Percentiles rank a stretch among this genome's conserved stretches.
Evolutionary conservation across 2,113 vertebrate species (phyloP).

Genomic region (Ammospiza nelsoni): DNA sequence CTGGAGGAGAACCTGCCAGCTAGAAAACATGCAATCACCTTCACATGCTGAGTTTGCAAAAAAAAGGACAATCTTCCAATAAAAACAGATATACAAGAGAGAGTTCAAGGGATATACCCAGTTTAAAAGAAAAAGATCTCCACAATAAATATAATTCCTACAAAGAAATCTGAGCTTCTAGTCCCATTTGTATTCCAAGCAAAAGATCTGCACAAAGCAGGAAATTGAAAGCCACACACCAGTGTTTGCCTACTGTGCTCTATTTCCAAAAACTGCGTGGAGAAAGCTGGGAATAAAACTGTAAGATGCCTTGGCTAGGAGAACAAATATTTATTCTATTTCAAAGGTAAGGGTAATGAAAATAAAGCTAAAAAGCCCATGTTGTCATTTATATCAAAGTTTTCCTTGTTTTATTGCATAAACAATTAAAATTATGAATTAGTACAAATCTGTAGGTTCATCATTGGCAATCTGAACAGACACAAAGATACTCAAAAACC

Average conservation of each 20-base stretch:
- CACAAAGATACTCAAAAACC: conserved; percentile 52
- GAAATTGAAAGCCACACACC: background rate
- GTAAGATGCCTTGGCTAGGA: conserved; percentile 29
- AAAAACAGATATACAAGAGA: background rate
- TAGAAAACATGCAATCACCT: background rate
- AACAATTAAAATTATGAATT: conserved; percentile 69
- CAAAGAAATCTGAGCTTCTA: background rate
- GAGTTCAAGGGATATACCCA: background rate
- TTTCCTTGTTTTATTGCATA: conserved; percentile 80
- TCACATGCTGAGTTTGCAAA: background rate
- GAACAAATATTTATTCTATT: conserved; percentile 36
- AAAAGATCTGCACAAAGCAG: background rate
- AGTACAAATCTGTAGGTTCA: conserved; percentile 72
- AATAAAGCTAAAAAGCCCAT: conserved; percentile 70
- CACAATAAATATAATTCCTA: background rate
- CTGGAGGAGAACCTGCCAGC: background rate
- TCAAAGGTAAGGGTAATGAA: background rate
- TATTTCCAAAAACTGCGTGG: background rate
- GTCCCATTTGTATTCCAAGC: background rate
- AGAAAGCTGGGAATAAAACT: background rate
- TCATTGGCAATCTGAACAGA: conserved; percentile 63
- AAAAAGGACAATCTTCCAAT: background rate
- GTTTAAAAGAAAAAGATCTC: background rate
- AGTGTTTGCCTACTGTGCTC: background rate
- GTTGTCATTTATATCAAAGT: conserved; percentile 61